Conservation (phyloP, 2,797 vertebrate genomes). For the Caiman crocodilus region DNA sequence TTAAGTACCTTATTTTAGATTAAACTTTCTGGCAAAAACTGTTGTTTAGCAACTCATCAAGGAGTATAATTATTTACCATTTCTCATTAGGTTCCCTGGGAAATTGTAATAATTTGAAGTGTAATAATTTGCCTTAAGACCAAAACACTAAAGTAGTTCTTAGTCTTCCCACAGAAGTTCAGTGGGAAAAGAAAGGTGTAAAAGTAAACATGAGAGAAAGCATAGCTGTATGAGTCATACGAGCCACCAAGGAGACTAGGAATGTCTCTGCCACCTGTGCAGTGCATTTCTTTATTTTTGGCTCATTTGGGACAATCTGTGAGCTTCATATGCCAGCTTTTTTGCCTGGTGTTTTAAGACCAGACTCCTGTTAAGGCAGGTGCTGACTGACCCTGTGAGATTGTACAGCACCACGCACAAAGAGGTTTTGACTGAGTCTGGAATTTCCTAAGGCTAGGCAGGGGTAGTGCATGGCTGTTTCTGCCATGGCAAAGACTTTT, state of each 20-base stretch:
- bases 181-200: neutral
- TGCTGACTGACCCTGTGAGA: neutral
- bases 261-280: neutral
- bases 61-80: neutral
- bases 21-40: neutral
- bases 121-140: neutral
- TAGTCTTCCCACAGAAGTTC: neutral
- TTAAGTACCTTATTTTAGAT: neutral
- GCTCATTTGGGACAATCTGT: neutral
- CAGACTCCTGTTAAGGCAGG: neutral
- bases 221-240: neutral
- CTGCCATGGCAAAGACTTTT: no score
- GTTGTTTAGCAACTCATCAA: neutral
- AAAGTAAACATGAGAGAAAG: neutral
- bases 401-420: neutral
- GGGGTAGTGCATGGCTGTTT: no score
- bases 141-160: neutral
- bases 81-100: neutral
- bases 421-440: neutral
- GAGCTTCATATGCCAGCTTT: neutral
- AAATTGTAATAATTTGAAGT: neutral
- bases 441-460: neutral
- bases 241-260: neutral
- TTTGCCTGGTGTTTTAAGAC: neutral
- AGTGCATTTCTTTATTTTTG: neutral